phyloP scores from a whole-genome alignment of 2,113 vertebrate genomes.

The Anser brachyrhynchus region DNA sequence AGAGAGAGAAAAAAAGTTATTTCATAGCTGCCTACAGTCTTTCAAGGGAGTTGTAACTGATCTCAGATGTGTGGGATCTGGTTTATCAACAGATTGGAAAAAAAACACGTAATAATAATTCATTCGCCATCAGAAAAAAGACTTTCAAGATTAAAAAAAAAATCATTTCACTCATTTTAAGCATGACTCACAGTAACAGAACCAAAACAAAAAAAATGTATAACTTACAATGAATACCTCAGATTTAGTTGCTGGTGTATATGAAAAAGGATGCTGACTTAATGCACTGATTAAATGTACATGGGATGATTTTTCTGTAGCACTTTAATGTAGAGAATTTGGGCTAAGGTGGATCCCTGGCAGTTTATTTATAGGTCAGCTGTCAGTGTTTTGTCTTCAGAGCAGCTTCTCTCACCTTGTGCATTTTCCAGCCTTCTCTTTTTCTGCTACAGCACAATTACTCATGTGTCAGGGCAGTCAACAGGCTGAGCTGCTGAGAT shows the following conservation, averaged over 20 bases:
- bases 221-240: not conserved
- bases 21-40: not conserved
- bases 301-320: not conserved
- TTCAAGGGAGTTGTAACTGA: not conserved
- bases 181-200: not conserved
- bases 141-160: slow-evolving; percentile 8
- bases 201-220: not conserved
- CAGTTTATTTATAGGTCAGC: not conserved
- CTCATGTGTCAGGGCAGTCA: not conserved
- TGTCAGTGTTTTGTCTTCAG: slow-evolving; percentile 15
- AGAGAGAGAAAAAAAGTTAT: not conserved
- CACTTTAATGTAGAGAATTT: not conserved
- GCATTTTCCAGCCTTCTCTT: slow-evolving; percentile 1
- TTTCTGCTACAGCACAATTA: slow-evolving; percentile 8
- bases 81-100: not conserved
- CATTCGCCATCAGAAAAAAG: not conserved
- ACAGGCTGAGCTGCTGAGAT: slow-evolving; percentile 15
- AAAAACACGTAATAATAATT: not conserved
- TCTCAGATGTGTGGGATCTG: not conserved
- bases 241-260: not conserved
- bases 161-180: slow-evolving; percentile 41
- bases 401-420: not conserved
- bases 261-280: not conserved
- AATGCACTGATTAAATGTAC: not conserved
- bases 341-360: not conserved